Base-by-base conservation (phyloP, 2,888 invertebrate genomes). In the Sminthurides aquaticus region DNA sequence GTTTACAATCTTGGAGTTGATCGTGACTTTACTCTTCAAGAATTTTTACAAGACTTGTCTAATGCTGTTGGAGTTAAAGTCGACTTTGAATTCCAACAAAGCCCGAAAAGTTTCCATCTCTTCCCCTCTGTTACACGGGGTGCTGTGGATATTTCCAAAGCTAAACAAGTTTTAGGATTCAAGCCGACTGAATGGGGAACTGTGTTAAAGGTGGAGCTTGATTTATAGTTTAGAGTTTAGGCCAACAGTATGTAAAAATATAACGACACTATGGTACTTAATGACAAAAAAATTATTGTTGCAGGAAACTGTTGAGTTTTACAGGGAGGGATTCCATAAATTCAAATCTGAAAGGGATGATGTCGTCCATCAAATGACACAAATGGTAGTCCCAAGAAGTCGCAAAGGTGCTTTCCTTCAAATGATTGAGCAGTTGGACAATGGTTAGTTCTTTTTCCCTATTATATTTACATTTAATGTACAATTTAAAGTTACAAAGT, bases 51-150 rank as follows among this genome's bases (percentile, higher is more conserved):
- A 3, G 69, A 71, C 2, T 73, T 79, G 25, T 75, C 76, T 59
- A 60, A 67, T 20, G 66, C 61, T 29, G 54, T 72, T 52, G 70
- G 65, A 60, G 65, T 59, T 15, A 62, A 69, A 52, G 58, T 60
- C 8, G 54, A 65, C 15, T 66, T 70, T 18, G 66, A 72, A n/a
- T 65, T 62, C 5, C 65, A 68, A 20, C 73, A 63, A 20, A 60
- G 56, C 25, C 68, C 65, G 22, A 61, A 67, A 11, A 75, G 76
- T 0, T 75, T 78, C 55, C 76, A 76, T 67, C 68, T 79, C 2
- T 80, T 78, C 69, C 81, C 81, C 1, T 79, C 79, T 0, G 80
- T 80, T 0, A 76, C 74, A 22, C 68, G 76, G 26, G 80, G 80
- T 2, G 76, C 79, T 1, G 69, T 81, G 0, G 77, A 78, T 62